Evolutionary conservation across 1,140 invertebrate species (phyloP), one percentile per base, ranked within the genome.

Genomic region (Pseudomyrmex sp.): DNA sequence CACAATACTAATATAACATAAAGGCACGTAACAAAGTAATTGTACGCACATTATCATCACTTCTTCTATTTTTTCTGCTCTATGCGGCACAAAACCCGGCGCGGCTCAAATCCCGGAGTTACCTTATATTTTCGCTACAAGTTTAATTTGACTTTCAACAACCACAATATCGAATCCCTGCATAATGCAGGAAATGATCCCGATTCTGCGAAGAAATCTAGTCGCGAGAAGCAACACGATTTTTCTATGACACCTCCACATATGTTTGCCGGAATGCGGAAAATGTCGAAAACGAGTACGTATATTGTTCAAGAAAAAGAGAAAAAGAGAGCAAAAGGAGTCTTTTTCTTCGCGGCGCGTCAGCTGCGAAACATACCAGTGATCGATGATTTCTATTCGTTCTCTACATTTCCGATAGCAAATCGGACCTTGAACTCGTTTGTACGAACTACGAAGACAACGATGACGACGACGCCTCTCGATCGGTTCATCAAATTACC

Each of bases 401-500:
- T 26, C 35, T 75, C 20, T 26, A n/a, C 62, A 44, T 12, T 77
- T 79, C 66, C 66, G 54, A 10, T 46, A 52, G 0, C 23, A 54
- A 72, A 59, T 48, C n/a, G 44, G 26, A 58, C 63, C 76, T 80
- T 59, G 76, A 70, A 70, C 66, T 50, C 54, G n/a, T 12, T 46
- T 58, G 12, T 26, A 35, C 59, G 58, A 18, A 20, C 58, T 9
- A 59, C 58, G 18, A 20, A n/a, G 58, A 59, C 26, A 26, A 58
- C 12, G 61, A 63, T n/a, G 61, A 23, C 35, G 75, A 70, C 13
- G 76, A 79, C 54, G 54, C 35, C 61, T 20, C 54, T 58, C 66
- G 54, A 74, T 82, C 56, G 70, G 59, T 82, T 82, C 35, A 35
- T 75, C 48, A 76, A 76, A 82, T 82, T 46, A 46, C 48, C 52